Conservation (phyloP, 2,113 vertebrate genomes). For the Xiphophorus couchianus region DNA sequence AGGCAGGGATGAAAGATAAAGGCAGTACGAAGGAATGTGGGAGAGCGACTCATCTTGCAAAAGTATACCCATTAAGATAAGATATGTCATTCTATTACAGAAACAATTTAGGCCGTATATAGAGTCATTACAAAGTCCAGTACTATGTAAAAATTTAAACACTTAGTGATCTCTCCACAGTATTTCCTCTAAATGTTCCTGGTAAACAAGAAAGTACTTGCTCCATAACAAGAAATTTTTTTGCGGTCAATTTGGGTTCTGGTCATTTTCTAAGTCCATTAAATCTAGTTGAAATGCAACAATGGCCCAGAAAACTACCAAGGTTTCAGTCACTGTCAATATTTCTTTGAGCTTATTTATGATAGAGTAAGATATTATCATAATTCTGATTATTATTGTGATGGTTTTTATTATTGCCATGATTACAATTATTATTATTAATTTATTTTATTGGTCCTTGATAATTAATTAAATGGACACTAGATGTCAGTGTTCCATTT, state of each 20-base stretch:
- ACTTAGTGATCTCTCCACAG: too few species aligned
- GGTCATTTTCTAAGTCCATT: too few species aligned
- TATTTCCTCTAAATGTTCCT: too few species aligned
- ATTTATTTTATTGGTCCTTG: background rate
- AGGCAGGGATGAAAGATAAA: background rate
- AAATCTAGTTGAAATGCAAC: too few species aligned
- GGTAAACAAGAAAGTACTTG: too few species aligned
- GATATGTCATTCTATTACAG: background rate
- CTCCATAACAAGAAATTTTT: too few species aligned
- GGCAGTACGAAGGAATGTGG: background rate
- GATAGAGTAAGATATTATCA: background rate
- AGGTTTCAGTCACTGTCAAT: background rate
- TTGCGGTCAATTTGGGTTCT: too few species aligned
- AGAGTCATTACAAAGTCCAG: background rate
- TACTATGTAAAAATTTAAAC: too few species aligned
- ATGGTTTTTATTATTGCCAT: too few species aligned
- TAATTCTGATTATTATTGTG: too few species aligned
- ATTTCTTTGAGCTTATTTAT: background rate
- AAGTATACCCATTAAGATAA: background rate
- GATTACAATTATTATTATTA: too few species aligned
- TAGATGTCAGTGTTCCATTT: constrained; percentile 47
- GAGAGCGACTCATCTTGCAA: background rate
- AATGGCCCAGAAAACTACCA: too few species aligned
- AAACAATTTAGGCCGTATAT: background rate
- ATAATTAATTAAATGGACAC: constrained; percentile 40